These are phyloP conservation scores for Ptychoptera contaminata DNA, from an alignment of 2,888 invertebrate genomes.

Conservation along the genomic window DNA sequence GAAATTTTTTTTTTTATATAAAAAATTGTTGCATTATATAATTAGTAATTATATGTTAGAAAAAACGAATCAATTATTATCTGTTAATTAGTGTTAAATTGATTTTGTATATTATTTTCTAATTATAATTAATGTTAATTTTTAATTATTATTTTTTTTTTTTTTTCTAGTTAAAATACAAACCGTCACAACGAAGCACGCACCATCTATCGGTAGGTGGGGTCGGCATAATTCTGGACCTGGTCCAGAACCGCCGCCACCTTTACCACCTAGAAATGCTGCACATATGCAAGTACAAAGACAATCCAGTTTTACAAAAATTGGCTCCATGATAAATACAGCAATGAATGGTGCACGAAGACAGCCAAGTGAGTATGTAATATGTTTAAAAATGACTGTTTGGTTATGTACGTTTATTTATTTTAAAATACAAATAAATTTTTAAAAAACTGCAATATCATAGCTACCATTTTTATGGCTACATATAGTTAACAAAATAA, in stretches of 20 bases:
- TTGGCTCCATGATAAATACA: conserved; percentile 44
- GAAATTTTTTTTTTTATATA: background rate
- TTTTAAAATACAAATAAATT: no score
- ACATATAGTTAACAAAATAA: no score
- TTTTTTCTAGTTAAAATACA: background rate
- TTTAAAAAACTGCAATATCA: no score
- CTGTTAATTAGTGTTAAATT: background rate
- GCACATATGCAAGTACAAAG: conserved; percentile 31
- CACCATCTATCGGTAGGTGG: conserved; percentile 25
- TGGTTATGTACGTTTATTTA: no score
- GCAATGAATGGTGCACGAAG: conserved; percentile 33
- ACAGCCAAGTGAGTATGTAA: conserved; percentile 25
- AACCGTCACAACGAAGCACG: conserved; percentile 11
- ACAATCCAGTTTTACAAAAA: conserved; percentile 45
- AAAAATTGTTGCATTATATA: no score
- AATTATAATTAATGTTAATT: background rate
- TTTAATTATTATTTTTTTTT: background rate
- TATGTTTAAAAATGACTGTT: background rate
- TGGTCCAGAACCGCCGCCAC: conserved; percentile 26
- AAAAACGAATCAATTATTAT: background rate
- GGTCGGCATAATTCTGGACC: conserved; percentile 26
- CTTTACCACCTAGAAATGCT: conserved; percentile 19
- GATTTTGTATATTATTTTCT: background rate
- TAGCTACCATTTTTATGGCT: no score
- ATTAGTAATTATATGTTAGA: background rate